Evolutionary conservation across 2,888 invertebrate species (phyloP).

Genomic region (Hyppa rectilinea): DNA sequence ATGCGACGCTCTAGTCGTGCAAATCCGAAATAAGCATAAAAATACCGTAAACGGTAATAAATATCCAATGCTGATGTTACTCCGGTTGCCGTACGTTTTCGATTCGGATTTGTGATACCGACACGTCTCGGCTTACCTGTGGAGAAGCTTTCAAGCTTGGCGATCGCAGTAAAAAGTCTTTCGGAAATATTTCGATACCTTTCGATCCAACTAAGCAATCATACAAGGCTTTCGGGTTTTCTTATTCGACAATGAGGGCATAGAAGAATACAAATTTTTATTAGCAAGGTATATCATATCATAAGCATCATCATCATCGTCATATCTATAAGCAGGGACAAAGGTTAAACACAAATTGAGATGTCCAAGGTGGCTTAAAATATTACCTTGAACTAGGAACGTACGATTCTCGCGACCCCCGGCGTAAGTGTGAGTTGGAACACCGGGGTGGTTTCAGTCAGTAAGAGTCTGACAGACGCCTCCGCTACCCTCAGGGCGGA

Average conservation of each 20-base stretch:
- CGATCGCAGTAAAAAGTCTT: not conserved
- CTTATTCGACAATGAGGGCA: not conserved
- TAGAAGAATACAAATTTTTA: not conserved
- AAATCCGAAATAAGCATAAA: not conserved
- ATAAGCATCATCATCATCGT: no score
- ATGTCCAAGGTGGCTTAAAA: no score
- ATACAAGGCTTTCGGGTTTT: not conserved
- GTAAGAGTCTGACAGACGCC: no score
- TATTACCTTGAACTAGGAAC: no score
- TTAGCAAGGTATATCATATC: no score
- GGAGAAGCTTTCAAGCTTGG: not conserved
- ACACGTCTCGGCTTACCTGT: not conserved
- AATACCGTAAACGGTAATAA: constrained; percentile 3
- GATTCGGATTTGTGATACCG: constrained; percentile 10
- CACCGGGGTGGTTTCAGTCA: no score
- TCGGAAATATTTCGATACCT: not conserved
- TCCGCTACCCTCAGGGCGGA: no score
- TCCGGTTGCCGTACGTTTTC: constrained; percentile 11
- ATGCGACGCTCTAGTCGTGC: not conserved
- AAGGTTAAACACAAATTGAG: not conserved
- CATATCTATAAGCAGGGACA: not conserved
- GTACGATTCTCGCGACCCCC: no score
- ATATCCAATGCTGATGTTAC: not conserved
- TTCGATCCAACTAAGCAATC: not conserved
- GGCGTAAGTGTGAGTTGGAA: no score